Conservation (phyloP, 2,888 invertebrate genomes). For the Petrolisthes cinctipes region DNA sequence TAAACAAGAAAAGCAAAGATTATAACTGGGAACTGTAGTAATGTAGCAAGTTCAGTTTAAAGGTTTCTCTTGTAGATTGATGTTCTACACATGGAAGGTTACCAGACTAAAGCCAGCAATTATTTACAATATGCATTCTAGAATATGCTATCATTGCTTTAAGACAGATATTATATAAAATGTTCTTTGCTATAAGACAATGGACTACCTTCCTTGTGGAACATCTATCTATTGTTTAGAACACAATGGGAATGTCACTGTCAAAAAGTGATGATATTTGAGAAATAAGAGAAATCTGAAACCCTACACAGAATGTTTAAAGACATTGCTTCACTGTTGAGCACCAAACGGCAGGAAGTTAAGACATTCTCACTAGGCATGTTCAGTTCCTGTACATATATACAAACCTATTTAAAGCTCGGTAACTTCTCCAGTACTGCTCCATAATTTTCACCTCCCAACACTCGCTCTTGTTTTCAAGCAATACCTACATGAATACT, state of each 20-base stretch:
- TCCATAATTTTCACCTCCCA: slow-evolving; percentile 22
- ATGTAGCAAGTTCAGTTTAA: slow-evolving; percentile 23
- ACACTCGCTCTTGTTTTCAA: too few species aligned
- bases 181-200: neutral
- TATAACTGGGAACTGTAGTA: slow-evolving; percentile 39
- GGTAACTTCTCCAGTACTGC: slow-evolving; percentile 54
- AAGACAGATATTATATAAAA: neutral
- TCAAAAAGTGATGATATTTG: slow-evolving; percentile 30
- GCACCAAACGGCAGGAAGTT: slow-evolving; percentile 48
- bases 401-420: slow-evolving; percentile 61
- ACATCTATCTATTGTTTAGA: slow-evolving; percentile 36
- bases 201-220: neutral
- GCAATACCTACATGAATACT: too few species aligned
- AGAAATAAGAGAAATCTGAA: slow-evolving; percentile 12
- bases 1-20: neutral
- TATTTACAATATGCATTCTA: neutral
- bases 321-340: slow-evolving; percentile 36
- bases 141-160: neutral
- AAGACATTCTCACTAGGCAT: slow-evolving; percentile 37
- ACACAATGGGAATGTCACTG: slow-evolving; percentile 61
- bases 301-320: slow-evolving; percentile 20
- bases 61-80: slow-evolving; percentile 4
- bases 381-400: slow-evolving; percentile 53
- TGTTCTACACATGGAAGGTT: neutral
- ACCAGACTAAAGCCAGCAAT: neutral